These are phyloP conservation scores for Drosophila arizonae DNA, from an alignment of 1,140 invertebrate genomes.

Conservation along the genomic window DNA sequence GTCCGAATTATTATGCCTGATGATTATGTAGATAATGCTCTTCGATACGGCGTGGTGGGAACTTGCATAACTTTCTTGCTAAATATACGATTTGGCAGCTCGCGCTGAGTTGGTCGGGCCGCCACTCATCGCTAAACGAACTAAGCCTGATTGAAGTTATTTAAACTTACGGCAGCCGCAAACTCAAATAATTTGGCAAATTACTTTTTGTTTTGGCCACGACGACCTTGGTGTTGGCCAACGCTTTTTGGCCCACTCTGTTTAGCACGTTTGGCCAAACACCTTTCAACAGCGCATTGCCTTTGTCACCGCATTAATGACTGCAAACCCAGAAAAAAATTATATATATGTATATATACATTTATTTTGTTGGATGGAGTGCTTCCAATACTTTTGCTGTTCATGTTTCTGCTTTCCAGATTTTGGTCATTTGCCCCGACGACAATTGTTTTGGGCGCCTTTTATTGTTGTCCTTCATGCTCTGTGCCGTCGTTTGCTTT, in stretches of 20 bases:
- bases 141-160: slow-evolving; percentile 73
- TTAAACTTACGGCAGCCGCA: slow-evolving; percentile 74
- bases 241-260: slow-evolving; percentile 28
- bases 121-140: background rate
- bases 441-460: slow-evolving; percentile 71
- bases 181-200: slow-evolving; percentile 79
- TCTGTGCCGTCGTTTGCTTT: slow-evolving; percentile 69
- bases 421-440: slow-evolving; percentile 55
- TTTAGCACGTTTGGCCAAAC: slow-evolving; percentile 74
- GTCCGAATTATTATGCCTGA: slow-evolving; percentile 55
- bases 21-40: slow-evolving; percentile 64
- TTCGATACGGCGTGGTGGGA: slow-evolving; percentile 42
- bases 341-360: too few relatives aligned
- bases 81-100: slow-evolving; percentile 54
- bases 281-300: slow-evolving; percentile 49
- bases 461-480: slow-evolving; percentile 72
- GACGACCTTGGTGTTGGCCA: slow-evolving; percentile 52
- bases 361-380: background rate
- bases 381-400: slow-evolving; percentile 30
- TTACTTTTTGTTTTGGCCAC: slow-evolving; percentile 64
- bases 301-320: slow-evolving; percentile 65
- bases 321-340: slow-evolving; percentile 17
- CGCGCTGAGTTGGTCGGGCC: slow-evolving; percentile 1
- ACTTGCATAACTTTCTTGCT: slow-evolving; percentile 62
- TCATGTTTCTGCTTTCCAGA: slow-evolving; percentile 10